Conservation (phyloP, 2,797 vertebrate species). For the Esox masquinongy region DNA sequence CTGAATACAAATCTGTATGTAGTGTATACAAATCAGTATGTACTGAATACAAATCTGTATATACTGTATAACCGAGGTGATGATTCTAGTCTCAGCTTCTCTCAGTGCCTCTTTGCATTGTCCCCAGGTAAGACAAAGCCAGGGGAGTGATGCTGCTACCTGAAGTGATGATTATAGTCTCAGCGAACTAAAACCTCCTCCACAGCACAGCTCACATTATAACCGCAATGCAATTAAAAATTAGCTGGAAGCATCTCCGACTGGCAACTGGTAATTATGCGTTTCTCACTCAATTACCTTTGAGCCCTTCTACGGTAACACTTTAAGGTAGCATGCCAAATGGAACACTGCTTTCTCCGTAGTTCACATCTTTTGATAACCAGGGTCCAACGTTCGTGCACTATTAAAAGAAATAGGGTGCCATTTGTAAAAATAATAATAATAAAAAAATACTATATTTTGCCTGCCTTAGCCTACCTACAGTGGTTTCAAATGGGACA, state of each 20-base stretch:
- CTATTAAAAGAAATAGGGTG: not conserved
- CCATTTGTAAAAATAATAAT: not conserved
- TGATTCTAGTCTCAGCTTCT: not conserved
- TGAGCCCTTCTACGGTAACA: constrained; percentile 8
- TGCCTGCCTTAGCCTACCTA: not conserved
- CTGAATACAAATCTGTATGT: too few relatives aligned
- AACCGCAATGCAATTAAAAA: constrained; percentile 34
- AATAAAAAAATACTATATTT: not conserved
- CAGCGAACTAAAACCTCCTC: constrained; percentile 11
- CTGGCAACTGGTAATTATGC: constrained; percentile 34
- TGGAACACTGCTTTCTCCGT: not conserved
- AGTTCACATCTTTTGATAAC: not conserved
- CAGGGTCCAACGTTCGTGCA: not conserved
- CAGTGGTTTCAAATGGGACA: not conserved
- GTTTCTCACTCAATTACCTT: constrained; percentile 21
- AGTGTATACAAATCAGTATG: too few relatives aligned
- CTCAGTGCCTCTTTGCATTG: constrained; percentile 20
- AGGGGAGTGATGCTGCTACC: not conserved
- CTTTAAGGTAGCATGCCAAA: not conserved
- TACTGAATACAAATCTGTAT: too few relatives aligned
- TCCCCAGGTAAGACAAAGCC: constrained; percentile 14
- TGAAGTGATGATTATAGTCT: constrained; percentile 1
- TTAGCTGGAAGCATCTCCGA: constrained; percentile 19
- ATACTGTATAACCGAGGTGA: not conserved
- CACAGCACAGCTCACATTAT: constrained; percentile 3